A percentile compares a stretch with the other conserved stretches of the same genome.
These are phyloP conservation scores for Phylloscopus trochilus DNA, from an alignment of 2,113 vertebrate genomes.

Conservation along the genomic window DNA sequence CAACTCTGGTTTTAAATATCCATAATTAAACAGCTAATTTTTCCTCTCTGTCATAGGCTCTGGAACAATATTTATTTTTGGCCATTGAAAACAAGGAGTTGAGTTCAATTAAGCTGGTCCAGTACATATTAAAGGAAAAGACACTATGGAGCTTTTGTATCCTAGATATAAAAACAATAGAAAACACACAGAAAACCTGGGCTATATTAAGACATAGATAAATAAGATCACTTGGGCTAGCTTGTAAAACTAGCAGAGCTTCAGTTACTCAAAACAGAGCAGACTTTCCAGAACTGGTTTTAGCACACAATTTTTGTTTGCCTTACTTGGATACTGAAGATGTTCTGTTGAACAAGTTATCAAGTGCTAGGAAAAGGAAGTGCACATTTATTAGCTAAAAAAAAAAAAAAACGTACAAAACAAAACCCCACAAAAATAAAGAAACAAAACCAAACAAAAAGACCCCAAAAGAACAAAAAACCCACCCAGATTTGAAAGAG, in stretches of 20 bases:
- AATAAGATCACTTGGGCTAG: not conserved
- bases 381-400: not conserved
- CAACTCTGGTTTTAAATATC: not conserved
- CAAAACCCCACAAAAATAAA: not conserved
- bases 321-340: conserved; percentile 10
- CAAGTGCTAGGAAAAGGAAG: not conserved
- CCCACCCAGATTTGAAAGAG: not conserved
- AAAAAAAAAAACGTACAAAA: too few relatives aligned
- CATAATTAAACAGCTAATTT: not conserved
- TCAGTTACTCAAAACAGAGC: conserved; percentile 4
- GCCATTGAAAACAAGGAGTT: not conserved
- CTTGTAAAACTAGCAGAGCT: not conserved
- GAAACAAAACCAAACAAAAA: not conserved
- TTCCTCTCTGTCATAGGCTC: not conserved
- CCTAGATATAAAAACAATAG: not conserved
- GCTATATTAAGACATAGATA: not conserved
- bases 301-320: not conserved
- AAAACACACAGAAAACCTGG: not conserved
- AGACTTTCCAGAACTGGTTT: not conserved
- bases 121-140: not conserved
- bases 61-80: not conserved
- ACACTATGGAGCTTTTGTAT: not conserved
- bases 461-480: not conserved
- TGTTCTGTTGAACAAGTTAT: not conserved
- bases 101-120: not conserved